Evolutionary conservation across 2,113 vertebrate genomes (phyloP).

Genomic region (Okapia johnstoni): DNA sequence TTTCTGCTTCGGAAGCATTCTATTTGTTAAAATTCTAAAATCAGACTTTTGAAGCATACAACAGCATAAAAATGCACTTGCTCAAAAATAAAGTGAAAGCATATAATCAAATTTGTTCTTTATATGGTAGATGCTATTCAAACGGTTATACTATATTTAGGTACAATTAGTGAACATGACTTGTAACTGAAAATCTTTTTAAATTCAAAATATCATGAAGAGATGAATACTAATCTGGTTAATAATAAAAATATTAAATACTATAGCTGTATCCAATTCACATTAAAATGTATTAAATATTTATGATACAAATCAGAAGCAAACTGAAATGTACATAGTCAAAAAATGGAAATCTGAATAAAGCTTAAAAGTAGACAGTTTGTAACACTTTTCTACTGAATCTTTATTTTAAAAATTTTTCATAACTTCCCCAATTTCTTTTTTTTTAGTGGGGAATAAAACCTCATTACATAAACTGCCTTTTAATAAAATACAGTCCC

Average conservation of each 20-base stretch:
- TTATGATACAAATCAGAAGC: conserved; percentile 3
- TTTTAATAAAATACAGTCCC: background rate
- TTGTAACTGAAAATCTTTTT: background rate
- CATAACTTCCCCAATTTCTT: background rate
- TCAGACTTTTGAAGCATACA: background rate
- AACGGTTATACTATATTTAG: conserved; percentile 13
- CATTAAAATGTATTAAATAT: conserved; percentile 15
- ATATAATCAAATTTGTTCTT: conserved; percentile 34
- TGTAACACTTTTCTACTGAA: background rate
- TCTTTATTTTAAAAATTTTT: background rate
- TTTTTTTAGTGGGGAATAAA: background rate
- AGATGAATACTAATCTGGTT: background rate
- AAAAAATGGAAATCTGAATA: background rate
- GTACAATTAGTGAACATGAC: background rate
- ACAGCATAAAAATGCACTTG: conserved; percentile 28
- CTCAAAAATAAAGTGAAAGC: conserved; percentile 42
- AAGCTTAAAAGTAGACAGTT: background rate
- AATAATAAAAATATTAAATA: conserved; percentile 9
- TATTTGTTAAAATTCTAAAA: conserved; percentile 18
- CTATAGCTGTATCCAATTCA: background rate
- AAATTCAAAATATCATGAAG: conserved; percentile 11
- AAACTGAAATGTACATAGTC: background rate
- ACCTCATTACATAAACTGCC: background rate
- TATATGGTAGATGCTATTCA: background rate
- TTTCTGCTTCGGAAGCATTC: conserved; percentile 15